These are phyloP conservation scores for Neodiprion lecontei DNA, from an alignment of 1,140 invertebrate species.

Conservation along the genomic window DNA sequence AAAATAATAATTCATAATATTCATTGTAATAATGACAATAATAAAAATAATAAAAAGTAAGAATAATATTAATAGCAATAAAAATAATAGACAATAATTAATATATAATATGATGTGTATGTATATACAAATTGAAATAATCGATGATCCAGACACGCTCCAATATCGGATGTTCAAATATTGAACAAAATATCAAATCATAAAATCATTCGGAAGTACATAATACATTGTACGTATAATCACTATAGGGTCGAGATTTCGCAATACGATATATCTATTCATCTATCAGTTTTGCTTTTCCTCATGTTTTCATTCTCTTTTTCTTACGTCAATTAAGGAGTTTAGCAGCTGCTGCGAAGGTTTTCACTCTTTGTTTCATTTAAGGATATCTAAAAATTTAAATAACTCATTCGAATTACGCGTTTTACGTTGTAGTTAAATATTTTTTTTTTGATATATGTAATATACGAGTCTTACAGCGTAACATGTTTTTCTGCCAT, in stretches of 20 bases:
- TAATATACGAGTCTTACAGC: conserved; percentile 22
- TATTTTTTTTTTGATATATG: conserved; percentile 24
- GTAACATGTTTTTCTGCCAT: conserved; percentile 30
- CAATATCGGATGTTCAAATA: conserved; percentile 44
- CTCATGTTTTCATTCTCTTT: conserved; percentile 14
- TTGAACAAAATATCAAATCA: conserved; percentile 43
- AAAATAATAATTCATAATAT: conserved; percentile 51
- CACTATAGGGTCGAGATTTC: conserved; percentile 11
- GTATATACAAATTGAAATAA: conserved; percentile 47
- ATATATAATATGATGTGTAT: conserved; percentile 42
- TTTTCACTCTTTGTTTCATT: not conserved
- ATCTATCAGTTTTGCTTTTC: conserved; percentile 16
- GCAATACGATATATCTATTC: conserved; percentile 9
- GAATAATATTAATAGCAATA: conserved; percentile 43
- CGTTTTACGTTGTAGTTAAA: conserved; percentile 32
- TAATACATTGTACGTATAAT: not conserved
- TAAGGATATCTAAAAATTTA: conserved; percentile 22
- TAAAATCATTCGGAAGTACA: conserved; percentile 10
- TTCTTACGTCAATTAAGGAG: not conserved
- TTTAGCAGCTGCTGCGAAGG: not conserved
- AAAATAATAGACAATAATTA: conserved; percentile 47
- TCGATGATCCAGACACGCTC: conserved; percentile 36
- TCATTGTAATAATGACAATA: conserved; percentile 32
- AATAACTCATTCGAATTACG: too few species aligned
- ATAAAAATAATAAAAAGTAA: conserved; percentile 41